Evolutionary conservation across 2,113 vertebrate genomes (phyloP).

Genomic region (Phycodurus eques): DNA sequence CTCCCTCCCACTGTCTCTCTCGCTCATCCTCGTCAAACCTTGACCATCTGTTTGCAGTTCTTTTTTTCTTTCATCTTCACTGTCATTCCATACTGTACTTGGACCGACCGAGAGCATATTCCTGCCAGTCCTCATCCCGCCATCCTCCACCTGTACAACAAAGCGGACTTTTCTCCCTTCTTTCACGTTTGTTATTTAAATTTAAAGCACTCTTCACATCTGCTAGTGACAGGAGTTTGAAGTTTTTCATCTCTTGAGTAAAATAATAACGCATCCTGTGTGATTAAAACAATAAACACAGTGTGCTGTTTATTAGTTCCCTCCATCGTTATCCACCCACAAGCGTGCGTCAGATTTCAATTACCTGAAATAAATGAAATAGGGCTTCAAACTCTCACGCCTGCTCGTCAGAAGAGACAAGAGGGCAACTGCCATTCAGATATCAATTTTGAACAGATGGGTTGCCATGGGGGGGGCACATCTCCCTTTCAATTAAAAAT

Average conservation of each 20-base stretch:
- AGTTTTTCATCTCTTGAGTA: constrained; percentile 24
- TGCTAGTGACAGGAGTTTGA: background rate
- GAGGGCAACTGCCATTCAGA: constrained; percentile 63
- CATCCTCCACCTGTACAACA: constrained; percentile 56
- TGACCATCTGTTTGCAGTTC: constrained; percentile 87
- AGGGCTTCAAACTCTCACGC: constrained; percentile 57
- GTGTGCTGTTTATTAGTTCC: constrained; percentile 51
- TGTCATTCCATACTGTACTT: constrained; percentile 67
- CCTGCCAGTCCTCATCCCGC: constrained; percentile 51
- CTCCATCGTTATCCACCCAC: constrained; percentile 41
- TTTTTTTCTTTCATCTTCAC: constrained; percentile 75
- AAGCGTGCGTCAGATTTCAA: constrained; percentile 55
- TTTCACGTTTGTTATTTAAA: constrained; percentile 18
- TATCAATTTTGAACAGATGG: constrained; percentile 70
- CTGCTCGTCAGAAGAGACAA: constrained; percentile 54
- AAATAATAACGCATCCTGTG: constrained; percentile 33
- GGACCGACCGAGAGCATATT: constrained; percentile 72
- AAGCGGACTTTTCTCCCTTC: constrained; percentile 16
- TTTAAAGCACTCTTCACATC: constrained; percentile 14
- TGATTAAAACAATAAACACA: constrained; percentile 59
- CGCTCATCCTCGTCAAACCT: constrained; percentile 58
- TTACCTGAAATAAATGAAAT: constrained; percentile 66
- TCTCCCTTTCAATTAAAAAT: constrained; percentile 69
- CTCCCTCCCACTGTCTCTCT: background rate
- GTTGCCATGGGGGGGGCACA: constrained; percentile 61